Evolutionary conservation across 2,113 vertebrate species (phyloP).

Genomic region (Talpa occidentalis): DNA sequence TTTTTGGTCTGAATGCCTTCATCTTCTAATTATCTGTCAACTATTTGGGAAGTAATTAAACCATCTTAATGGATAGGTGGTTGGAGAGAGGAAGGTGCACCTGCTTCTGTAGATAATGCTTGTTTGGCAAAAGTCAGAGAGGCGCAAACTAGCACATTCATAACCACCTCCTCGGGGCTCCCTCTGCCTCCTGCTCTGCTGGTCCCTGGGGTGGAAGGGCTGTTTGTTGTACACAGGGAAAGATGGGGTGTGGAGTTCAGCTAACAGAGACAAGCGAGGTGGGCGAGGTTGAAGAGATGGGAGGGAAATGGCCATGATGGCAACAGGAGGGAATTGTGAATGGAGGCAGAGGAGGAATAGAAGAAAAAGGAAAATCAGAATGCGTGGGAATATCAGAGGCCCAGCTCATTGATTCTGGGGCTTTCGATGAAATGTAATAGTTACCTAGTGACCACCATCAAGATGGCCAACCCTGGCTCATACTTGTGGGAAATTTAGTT

Average conservation of each 20-base stretch:
- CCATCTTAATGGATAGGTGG: slow-evolving; percentile 82
- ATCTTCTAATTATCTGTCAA: slow-evolving; percentile 85
- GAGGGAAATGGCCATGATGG: slow-evolving; percentile 36
- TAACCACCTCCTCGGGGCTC: slow-evolving; percentile 16
- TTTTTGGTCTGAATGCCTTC: slow-evolving; percentile 81
- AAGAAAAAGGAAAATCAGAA: not conserved
- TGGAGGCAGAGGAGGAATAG: not conserved
- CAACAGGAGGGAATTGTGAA: slow-evolving; percentile 77
- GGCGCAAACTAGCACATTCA: slow-evolving; percentile 81
- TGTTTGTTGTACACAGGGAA: not conserved
- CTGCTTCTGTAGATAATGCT: slow-evolving; percentile 85
- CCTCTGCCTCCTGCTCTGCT: slow-evolving; percentile 76
- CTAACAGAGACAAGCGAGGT: not conserved
- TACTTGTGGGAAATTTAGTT: not conserved
- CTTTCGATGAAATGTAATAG: not conserved
- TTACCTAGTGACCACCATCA: not conserved
- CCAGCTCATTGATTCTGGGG: not conserved
- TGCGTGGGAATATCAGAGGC: not conserved
- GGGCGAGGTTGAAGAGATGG: not conserved
- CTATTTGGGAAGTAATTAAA: slow-evolving; percentile 86
- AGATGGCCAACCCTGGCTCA: not conserved
- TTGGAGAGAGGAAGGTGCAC: slow-evolving; percentile 79
- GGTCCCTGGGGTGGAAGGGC: slow-evolving; percentile 75
- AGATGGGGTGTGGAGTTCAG: not conserved
- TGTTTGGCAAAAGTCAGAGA: slow-evolving; percentile 84